Percentiles rank a stretch among this genome's conserved stretches.
These are phyloP conservation scores for Galagoides demidoff DNA, from an alignment of 2,797 vertebrate genomes.

Conservation along the genomic window DNA sequence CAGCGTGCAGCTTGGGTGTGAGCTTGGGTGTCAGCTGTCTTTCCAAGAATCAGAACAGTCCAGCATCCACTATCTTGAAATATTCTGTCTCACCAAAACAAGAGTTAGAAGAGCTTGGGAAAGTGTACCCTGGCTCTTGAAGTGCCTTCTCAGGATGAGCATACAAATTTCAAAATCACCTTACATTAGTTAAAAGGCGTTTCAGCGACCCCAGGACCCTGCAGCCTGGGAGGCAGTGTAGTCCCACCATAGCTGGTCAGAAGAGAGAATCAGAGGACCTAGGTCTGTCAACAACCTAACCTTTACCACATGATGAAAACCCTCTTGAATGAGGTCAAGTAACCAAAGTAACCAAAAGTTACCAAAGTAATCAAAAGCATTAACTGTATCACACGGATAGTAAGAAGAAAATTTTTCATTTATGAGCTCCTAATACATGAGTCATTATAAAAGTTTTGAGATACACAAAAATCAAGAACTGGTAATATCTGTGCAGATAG, in stretches of 20 bases:
- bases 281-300: not conserved
- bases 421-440: not conserved
- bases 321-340: too few relatives aligned
- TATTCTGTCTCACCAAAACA: not conserved
- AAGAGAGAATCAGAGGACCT: not conserved
- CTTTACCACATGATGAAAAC: not conserved
- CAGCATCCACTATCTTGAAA: not conserved
- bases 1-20: too few relatives aligned
- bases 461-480: too few relatives aligned
- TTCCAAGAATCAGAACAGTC: not conserved
- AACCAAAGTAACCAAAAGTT: not conserved
- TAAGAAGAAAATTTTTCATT: too few relatives aligned
- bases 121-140: not conserved
- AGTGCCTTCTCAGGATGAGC: too few relatives aligned
- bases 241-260: not conserved
- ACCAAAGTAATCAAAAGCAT: not conserved
- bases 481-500: too few relatives aligned
- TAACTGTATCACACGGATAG: not conserved
- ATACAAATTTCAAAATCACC: not conserved
- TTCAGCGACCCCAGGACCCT: not conserved
- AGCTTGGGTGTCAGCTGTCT: not conserved
- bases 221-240: not conserved
- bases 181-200: not conserved
- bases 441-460: too few relatives aligned
- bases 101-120: not conserved